Evolutionary conservation across 1,140 invertebrate genomes (phyloP).

Genomic region (Oscheius sp.): DNA sequence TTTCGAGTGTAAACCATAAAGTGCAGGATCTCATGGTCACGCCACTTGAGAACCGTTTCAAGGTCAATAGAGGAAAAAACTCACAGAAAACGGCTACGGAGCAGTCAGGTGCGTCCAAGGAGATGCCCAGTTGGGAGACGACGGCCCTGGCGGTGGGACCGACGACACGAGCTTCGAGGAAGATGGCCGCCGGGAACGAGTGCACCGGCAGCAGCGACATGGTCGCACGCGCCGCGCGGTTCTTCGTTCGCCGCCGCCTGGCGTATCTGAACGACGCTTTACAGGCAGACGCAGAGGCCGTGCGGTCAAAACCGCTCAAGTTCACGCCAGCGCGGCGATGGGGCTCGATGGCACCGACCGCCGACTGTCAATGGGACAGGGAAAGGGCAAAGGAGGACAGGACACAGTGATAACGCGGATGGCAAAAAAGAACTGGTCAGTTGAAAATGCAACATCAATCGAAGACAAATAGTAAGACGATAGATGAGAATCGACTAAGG

Average conservation of each 20-base stretch:
- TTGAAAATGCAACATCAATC: too few species aligned
- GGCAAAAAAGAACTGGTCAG: too few species aligned
- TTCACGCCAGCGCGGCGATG: too few species aligned
- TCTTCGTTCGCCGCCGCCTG: background rate
- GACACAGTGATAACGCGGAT: background rate
- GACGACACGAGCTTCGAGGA: conserved; percentile 27
- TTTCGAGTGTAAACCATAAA: too few species aligned
- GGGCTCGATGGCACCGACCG: too few species aligned
- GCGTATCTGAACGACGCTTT: too few species aligned
- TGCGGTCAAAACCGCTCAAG: background rate
- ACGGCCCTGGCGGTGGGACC: conserved; percentile 9
- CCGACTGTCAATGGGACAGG: background rate
- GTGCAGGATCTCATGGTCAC: too few species aligned
- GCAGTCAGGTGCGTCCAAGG: conserved; percentile 27
- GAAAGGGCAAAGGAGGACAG: background rate
- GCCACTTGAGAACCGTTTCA: background rate
- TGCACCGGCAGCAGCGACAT: conserved; percentile 35
- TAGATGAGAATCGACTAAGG: too few species aligned
- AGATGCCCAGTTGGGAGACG: conserved; percentile 20
- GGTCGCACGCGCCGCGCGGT: background rate
- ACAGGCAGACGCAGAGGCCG: background rate
- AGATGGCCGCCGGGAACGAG: conserved; percentile 18
- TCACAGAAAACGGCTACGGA: conserved; percentile 32
- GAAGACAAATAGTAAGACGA: too few species aligned
- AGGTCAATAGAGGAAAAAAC: conserved; percentile 11